phyloP scores from a whole-genome alignment of 2,888 invertebrate genomes.

The Zhengitettix transpicula region DNA sequence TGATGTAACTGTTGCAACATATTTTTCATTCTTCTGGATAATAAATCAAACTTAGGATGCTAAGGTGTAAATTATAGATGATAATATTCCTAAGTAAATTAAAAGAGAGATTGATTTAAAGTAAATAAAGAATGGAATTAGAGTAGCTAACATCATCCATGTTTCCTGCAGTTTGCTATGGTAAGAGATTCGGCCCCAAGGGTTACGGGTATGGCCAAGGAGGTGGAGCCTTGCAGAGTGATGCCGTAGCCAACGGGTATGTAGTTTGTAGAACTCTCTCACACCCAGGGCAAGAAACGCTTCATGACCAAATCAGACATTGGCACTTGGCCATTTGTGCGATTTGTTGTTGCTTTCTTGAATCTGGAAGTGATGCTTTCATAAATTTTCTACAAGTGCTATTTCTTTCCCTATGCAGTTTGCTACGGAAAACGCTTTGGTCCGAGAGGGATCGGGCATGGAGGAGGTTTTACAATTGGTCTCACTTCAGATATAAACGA shows the following conservation, averaged over 20 bases:
- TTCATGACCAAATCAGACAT: no score
- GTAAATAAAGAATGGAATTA: no score
- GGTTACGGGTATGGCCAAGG: slow-evolving; percentile 96
- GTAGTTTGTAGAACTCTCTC: slow-evolving; percentile 19
- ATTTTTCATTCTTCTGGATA: no score
- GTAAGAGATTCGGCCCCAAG: slow-evolving; percentile 92
- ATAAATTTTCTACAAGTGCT: not conserved
- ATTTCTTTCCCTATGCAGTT: slow-evolving; percentile 34
- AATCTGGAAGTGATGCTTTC: not conserved
- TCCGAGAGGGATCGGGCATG: slow-evolving; percentile 85
- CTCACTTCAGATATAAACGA: slow-evolving; percentile 74
- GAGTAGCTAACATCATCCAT: not conserved
- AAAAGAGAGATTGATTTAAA: no score
- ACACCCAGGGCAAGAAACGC: not conserved
- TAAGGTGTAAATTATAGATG: no score
- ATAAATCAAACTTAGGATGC: no score
- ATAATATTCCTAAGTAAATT: no score
- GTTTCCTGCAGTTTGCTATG: slow-evolving; percentile 67
- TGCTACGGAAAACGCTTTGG: slow-evolving; percentile 95
- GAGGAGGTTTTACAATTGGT: slow-evolving; percentile 70
- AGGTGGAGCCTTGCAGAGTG: slow-evolving; percentile 82
- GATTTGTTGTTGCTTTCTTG: not conserved
- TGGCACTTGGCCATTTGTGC: no score
- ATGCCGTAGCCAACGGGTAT: slow-evolving; percentile 63
- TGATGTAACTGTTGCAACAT: no score